phyloP scores from a whole-genome alignment of 1,140 invertebrate species.

The Pseudomyrmex cubaensis region DNA sequence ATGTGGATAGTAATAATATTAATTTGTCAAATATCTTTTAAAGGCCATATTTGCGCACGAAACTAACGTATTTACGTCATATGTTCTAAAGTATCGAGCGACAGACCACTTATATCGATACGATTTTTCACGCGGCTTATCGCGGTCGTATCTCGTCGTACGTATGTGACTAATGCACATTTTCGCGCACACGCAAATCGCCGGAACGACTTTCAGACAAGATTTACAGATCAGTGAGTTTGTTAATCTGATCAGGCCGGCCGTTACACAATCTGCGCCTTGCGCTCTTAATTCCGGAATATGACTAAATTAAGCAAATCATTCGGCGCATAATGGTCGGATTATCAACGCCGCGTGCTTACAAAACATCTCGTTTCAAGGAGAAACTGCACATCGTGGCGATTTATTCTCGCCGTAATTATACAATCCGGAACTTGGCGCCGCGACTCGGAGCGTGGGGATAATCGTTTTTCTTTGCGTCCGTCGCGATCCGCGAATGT shows the following conservation, averaged over 20 bases:
- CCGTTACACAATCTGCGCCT: constrained; percentile 33
- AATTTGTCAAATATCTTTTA: neutral
- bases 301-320: constrained; percentile 1
- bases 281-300: constrained; percentile 37
- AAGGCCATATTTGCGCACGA: neutral
- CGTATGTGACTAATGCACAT: constrained; percentile 25
- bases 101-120: constrained; percentile 15
- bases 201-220: constrained; percentile 44
- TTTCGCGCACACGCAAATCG: constrained; percentile 12
- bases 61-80: constrained; percentile 11
- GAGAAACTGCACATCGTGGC: constrained; percentile 3
- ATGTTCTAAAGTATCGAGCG: neutral
- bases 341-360: constrained; percentile 10
- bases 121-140: constrained; percentile 32
- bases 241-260: constrained; percentile 19
- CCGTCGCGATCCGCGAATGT: constrained; percentile 24
- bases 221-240: constrained; percentile 53
- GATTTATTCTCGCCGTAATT: constrained; percentile 11
- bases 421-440: constrained; percentile 39
- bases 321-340: neutral
- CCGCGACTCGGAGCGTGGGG: neutral
- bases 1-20: neutral
- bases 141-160: constrained; percentile 12
- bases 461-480: constrained; percentile 38
- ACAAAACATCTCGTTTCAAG: constrained; percentile 15